Evolutionary conservation across 2,797 vertebrate genomes (phyloP).

Genomic region (Acanthurus tractus): DNA sequence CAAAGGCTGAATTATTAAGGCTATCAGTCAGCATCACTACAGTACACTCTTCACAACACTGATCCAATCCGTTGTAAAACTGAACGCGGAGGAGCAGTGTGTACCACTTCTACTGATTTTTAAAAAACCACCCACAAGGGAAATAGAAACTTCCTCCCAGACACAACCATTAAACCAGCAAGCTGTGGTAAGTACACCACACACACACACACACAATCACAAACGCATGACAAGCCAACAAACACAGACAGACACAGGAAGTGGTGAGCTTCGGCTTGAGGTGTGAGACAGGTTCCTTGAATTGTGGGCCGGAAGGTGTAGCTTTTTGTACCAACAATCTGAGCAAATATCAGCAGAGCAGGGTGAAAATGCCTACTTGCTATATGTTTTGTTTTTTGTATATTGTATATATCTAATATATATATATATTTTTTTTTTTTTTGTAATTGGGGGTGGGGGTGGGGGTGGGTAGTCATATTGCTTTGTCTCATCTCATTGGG

Average conservation of each 20-base stretch:
- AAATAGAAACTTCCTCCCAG: conserved; percentile 42
- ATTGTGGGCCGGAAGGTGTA: background rate
- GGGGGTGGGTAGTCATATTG: too few species aligned
- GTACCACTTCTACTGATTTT: conserved; percentile 22
- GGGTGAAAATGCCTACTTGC: background rate
- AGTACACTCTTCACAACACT: background rate
- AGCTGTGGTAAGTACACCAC: conserved; percentile 7
- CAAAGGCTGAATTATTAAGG: conserved; percentile 42
- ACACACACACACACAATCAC: background rate
- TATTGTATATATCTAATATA: too few species aligned
- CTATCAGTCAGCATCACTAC: background rate
- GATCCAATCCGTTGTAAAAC: conserved; percentile 7
- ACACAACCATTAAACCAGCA: conserved; percentile 32
- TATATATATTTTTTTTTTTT: too few species aligned
- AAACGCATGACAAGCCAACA: background rate
- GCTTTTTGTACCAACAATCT: background rate
- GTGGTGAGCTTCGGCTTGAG: background rate
- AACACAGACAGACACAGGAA: conserved; percentile 24
- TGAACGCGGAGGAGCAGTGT: background rate
- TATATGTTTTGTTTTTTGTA: background rate
- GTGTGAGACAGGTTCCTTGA: conserved; percentile 6
- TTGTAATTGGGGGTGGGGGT: too few species aligned
- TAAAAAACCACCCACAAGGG: conserved; percentile 21
- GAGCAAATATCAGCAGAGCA: background rate
- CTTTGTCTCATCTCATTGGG: too few species aligned